Evolutionary conservation across 64 coral and sea anemone genomes (phyloP).

Genomic region (Montipora sp.): DNA sequence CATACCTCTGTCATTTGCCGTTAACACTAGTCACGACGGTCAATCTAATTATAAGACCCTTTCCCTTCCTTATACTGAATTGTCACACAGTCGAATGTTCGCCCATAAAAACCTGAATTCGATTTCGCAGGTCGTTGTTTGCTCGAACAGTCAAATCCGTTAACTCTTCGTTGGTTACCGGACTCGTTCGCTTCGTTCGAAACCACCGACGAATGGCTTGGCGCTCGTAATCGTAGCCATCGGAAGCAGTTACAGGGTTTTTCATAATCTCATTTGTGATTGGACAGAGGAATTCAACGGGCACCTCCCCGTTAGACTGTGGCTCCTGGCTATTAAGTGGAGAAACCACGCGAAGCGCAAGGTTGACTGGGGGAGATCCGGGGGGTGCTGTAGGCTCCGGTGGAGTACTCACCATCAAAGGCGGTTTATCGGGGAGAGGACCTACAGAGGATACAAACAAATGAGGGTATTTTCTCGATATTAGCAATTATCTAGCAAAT

Average conservation of each 20-base stretch:
- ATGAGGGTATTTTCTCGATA: no score
- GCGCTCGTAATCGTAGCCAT: constrained; percentile 87
- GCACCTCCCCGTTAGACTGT: constrained; percentile 68
- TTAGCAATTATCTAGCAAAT: no score
- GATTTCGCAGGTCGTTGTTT: constrained; percentile 57
- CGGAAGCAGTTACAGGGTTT: constrained; percentile 70
- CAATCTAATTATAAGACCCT: no score
- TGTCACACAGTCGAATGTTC: constrained; percentile 30
- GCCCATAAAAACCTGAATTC: constrained; percentile 30
- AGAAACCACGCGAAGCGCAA: background rate
- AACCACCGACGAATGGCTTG: constrained; percentile 80
- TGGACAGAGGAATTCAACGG: constrained; percentile 87
- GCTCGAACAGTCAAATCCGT: constrained; percentile 61
- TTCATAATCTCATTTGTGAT: constrained; percentile 87
- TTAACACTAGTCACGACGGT: no score
- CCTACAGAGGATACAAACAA: constrained; percentile 22
- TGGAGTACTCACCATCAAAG: constrained; percentile 35
- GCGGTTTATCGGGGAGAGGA: constrained; percentile 83
- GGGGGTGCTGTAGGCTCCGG: constrained; percentile 38
- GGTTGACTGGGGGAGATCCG: constrained; percentile 1
- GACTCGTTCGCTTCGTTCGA: constrained; percentile 73
- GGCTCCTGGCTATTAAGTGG: background rate
- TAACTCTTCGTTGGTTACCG: constrained; percentile 78
- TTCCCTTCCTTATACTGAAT: background rate
- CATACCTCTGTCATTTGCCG: no score